Evolutionary conservation across 2,113 vertebrate species (phyloP).

Genomic region (Rhea pennata): DNA sequence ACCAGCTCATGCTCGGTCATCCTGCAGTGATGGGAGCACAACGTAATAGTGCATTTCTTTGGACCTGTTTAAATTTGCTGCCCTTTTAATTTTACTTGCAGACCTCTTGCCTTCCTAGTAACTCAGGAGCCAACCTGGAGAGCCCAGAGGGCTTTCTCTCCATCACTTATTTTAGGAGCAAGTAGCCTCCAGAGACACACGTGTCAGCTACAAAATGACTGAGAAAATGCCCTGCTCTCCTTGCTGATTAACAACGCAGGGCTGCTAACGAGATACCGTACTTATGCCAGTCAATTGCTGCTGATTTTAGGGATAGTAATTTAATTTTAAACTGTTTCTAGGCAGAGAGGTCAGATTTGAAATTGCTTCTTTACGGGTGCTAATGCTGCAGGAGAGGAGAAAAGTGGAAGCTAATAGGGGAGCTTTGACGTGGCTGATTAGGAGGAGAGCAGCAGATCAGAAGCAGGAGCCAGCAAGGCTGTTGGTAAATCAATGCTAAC

Average conservation of each 20-base stretch:
- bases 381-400: background rate
- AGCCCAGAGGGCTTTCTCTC: background rate
- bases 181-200: background rate
- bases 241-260: background rate
- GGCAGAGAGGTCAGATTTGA: background rate
- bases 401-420: background rate
- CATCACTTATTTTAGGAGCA: slow-evolving; percentile 20
- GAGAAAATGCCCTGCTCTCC: background rate
- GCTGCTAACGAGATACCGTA: background rate
- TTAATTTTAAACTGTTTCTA: background rate
- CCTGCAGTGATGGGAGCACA: background rate
- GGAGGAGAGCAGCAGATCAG: background rate
- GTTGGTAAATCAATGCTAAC: background rate
- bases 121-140: background rate
- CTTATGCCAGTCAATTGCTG: background rate
- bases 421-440: background rate
- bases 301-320: background rate
- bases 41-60: background rate
- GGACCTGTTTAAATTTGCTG: background rate
- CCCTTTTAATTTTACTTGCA: background rate
- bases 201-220: background rate
- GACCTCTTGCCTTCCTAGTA: background rate
- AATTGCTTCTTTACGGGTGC: background rate
- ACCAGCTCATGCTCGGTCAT: no score
- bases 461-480: background rate